These are phyloP conservation scores for Pseudopipra pipra DNA, from an alignment of 2,113 vertebrate genomes.

Conservation along the genomic window DNA sequence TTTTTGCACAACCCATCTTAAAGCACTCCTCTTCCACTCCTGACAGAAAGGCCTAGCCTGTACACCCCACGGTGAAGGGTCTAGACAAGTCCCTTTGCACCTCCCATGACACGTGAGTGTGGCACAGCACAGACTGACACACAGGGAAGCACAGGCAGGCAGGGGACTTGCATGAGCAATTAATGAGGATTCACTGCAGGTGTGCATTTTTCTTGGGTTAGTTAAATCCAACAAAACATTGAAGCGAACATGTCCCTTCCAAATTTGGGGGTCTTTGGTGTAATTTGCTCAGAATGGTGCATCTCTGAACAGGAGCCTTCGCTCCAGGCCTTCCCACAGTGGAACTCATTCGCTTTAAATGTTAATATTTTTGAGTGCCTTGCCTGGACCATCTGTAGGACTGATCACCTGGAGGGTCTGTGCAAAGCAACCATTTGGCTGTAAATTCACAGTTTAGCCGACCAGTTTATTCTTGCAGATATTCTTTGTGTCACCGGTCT, in stretches of 20 bases:
- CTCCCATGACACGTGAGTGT: fast-evolving
- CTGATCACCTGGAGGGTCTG: neutral
- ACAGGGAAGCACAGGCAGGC: fast-evolving
- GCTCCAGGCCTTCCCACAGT: neutral
- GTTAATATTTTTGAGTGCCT: neutral
- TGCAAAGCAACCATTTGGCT: neutral
- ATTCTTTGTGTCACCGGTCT: neutral
- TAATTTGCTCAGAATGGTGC: neutral
- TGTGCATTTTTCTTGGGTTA: neutral
- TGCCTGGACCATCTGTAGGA: neutral
- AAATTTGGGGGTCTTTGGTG: neutral
- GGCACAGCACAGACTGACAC: neutral
- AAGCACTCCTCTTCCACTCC: neutral
- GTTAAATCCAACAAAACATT: neutral
- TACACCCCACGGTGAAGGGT: neutral
- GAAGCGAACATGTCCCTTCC: fast-evolving
- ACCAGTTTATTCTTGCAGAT: neutral
- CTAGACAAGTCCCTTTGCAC: neutral
- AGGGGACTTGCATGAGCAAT: fast-evolving
- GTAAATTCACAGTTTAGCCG: constrained; percentile 1
- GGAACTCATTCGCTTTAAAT: neutral
- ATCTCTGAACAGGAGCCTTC: neutral
- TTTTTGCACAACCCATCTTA: neutral
- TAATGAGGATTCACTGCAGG: neutral
- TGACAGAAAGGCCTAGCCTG: neutral